Percentiles rank a stretch among this genome's conserved stretches.
phyloP scores from a whole-genome alignment of 2,797 vertebrate species.

The Danio kyathit region DNA sequence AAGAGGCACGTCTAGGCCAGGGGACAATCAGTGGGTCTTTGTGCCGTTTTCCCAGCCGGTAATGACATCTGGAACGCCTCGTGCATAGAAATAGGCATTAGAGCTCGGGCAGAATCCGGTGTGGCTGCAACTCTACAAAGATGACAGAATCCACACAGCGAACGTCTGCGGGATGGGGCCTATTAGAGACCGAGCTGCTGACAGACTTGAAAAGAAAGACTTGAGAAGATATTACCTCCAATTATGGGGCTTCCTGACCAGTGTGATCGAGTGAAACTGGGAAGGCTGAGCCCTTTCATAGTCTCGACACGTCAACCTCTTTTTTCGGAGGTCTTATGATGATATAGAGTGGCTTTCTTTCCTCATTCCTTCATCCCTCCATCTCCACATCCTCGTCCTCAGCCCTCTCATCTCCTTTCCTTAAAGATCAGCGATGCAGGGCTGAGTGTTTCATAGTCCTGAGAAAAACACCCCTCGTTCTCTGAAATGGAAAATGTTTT shows the following conservation, averaged over 20 bases:
- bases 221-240: constrained; percentile 65
- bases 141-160: constrained; percentile 62
- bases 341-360: constrained; percentile 55
- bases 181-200: constrained; percentile 67
- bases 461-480: constrained; percentile 44
- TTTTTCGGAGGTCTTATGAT: constrained; percentile 51
- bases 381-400: constrained; percentile 25
- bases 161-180: constrained; percentile 59
- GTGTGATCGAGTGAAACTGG: constrained; percentile 56
- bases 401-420: constrained; percentile 44
- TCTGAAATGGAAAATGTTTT: constrained; percentile 42
- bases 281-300: constrained; percentile 60
- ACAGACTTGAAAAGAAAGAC: constrained; percentile 64
- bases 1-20: constrained; percentile 59
- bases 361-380: constrained; percentile 40
- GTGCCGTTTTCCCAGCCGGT: constrained; percentile 63
- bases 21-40: constrained; percentile 67
- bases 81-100: constrained; percentile 65
- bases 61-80: constrained; percentile 68
- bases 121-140: constrained; percentile 53
- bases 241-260: constrained; percentile 64
- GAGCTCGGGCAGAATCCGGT: constrained; percentile 54
- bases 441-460: constrained; percentile 60
- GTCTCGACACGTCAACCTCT: constrained; percentile 58
- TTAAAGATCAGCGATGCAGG: constrained; percentile 54